Evolutionary conservation across 2,797 vertebrate species (phyloP), one percentile per base, ranked within the genome.

Genomic region (Melanotaenia pygmaea): DNA sequence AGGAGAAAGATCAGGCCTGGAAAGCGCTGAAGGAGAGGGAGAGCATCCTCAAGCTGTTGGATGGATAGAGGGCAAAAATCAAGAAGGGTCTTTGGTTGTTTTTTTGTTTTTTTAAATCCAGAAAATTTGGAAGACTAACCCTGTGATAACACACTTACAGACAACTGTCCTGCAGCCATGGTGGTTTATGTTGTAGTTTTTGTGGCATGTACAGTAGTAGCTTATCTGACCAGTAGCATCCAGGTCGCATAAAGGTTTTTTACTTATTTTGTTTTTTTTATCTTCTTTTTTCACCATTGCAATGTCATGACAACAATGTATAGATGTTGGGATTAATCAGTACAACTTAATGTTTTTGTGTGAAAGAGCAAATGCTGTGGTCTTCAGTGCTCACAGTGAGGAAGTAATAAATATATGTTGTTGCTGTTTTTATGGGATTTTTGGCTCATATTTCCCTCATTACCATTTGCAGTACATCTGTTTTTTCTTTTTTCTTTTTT

Each of bases 1-100:
- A 99, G 83, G 98, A 99, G 88, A 99, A 99, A 69, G 98, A 99
- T 86, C 97, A 98, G 91, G 98, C 98, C 0, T 99, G 97, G 98
- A 99, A 98, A 85, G 97, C 97, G 1, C 91, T 99, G 83, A 98
- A 98, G 85, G 98, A 99, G 84, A 94, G 98, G 1, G 98, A 99
- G 75, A 98, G 97, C 91, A 98, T 99, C 86, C 95, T 99, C 1
- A 99, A 99, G 86, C 92, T 98, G 43, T 92, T 99, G 67, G 98
- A 99, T 3, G 96, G 97, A 45, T 91, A 87, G 59, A 65, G 43
- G 64, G n/a, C 51, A 54, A 60, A 45, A 72, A 3, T 10, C 11
- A 8, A 2, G 2, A 32, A 6, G 32, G 32, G 32, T 34, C 32
- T 34, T 34, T 34, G 32, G 7, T 5, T 7, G 32, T 34, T 1